Conservation (phyloP, 2,113 vertebrate genomes). For the Hepsetus odoe region DNA sequence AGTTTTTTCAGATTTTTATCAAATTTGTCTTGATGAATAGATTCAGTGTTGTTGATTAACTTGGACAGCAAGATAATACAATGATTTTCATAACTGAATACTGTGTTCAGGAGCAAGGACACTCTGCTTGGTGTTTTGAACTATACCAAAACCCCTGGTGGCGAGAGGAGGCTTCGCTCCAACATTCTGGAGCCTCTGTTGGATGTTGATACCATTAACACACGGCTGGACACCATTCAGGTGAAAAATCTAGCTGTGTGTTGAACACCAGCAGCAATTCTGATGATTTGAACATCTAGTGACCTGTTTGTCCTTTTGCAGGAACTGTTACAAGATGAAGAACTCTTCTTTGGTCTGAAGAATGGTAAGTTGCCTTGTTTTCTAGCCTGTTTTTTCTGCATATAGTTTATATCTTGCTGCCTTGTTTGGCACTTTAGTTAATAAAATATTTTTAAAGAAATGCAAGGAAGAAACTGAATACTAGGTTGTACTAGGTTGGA, state of each 20-base stretch:
- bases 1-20: too few relatives aligned
- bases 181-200: slow-evolving; percentile 92
- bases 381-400: background rate
- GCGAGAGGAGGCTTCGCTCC: slow-evolving; percentile 88
- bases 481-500: background rate
- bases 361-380: slow-evolving; percentile 74
- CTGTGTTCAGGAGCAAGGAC: slow-evolving; percentile 79
- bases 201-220: slow-evolving; percentile 89
- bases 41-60: background rate
- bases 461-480: background rate
- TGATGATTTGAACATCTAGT: background rate
- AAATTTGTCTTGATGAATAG: too few relatives aligned
- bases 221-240: slow-evolving; percentile 87
- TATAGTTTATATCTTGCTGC: background rate
- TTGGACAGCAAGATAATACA: background rate
- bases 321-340: slow-evolving; percentile 88
- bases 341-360: slow-evolving; percentile 91
- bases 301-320: slow-evolving; percentile 5
- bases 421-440: background rate
- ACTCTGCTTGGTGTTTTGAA: slow-evolving; percentile 92
- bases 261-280: background rate
- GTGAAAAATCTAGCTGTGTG: slow-evolving; percentile 8
- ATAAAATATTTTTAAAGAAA: background rate
- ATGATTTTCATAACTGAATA: background rate
- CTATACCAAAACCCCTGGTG: slow-evolving; percentile 92